Evolutionary conservation across 2,113 vertebrate genomes (phyloP).

Genomic region (Ramphastos sulfuratus): DNA sequence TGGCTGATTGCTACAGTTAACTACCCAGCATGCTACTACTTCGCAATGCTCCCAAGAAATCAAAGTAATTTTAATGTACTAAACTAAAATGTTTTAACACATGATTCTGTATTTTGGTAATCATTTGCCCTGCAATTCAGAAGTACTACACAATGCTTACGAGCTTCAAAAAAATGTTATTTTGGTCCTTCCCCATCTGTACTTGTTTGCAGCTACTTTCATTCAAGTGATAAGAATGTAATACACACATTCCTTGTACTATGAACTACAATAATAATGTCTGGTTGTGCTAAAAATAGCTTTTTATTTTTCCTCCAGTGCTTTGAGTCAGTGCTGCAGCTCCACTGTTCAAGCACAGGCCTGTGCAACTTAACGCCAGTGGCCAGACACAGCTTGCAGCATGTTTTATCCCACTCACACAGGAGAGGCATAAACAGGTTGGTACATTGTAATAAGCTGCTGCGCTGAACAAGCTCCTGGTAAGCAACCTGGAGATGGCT

Average conservation of each 20-base stretch:
- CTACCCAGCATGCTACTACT: not conserved
- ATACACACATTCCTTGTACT: not conserved
- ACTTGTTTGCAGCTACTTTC: not conserved
- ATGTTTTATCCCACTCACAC: not conserved
- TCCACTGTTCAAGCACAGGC: not conserved
- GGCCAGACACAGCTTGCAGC: not conserved
- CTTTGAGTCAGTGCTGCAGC: not conserved
- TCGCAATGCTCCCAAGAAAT: not conserved
- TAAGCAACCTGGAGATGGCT: not conserved
- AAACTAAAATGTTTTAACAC: not conserved
- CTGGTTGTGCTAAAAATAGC: not conserved
- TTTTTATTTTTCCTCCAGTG: not conserved
- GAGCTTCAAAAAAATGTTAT: not conserved
- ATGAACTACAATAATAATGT: not conserved
- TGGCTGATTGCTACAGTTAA: not conserved
- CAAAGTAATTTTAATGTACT: not conserved
- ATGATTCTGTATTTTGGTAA: not conserved
- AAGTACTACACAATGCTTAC: not conserved
- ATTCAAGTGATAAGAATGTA: not conserved
- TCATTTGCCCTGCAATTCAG: not conserved
- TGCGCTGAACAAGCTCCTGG: not conserved
- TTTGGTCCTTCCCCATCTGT: not conserved
- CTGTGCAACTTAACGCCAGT: not conserved
- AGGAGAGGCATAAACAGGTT: not conserved
- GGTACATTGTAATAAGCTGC: not conserved